phyloP scores from a whole-genome alignment of 2,797 vertebrate species.

The Ctenopoma multispine region DNA sequence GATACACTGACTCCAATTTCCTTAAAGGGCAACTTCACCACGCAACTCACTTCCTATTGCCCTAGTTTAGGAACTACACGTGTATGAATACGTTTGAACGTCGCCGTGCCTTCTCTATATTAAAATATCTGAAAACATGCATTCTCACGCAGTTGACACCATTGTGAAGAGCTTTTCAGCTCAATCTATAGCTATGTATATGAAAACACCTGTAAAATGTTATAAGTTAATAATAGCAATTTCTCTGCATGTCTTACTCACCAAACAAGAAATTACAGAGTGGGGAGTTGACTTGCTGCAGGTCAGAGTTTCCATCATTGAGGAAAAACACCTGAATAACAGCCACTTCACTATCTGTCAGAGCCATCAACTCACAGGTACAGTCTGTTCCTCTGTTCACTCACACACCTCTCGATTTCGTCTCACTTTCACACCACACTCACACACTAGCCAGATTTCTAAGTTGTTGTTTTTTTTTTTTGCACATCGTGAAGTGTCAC shows the following conservation, averaged over 20 bases:
- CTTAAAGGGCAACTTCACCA: no score
- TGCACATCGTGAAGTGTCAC: constrained; percentile 32
- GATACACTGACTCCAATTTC: no score
- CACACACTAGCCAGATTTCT: constrained; percentile 16
- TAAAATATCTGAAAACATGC: no score
- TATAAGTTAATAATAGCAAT: neutral
- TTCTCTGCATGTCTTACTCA: constrained; percentile 4
- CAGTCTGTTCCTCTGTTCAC: constrained; percentile 43
- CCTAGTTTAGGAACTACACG: no score
- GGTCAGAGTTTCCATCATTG: constrained; percentile 14
- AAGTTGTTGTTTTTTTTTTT: constrained; percentile 10
- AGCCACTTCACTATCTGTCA: constrained; percentile 28
- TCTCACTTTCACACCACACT: constrained; percentile 35
- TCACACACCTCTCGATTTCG: constrained; percentile 16
- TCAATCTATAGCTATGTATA: no score
- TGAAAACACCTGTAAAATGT: neutral
- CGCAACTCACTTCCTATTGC: no score
- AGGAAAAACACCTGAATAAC: constrained; percentile 35
- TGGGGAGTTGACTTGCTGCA: neutral
- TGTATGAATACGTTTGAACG: no score
- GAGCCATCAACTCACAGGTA: constrained; percentile 44
- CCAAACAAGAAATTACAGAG: neutral
- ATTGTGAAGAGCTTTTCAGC: no score
- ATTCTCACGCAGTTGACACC: no score
- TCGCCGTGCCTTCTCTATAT: no score